Evolutionary conservation across 2,113 vertebrate species (phyloP).

Genomic region (Eurystomus gularis): DNA sequence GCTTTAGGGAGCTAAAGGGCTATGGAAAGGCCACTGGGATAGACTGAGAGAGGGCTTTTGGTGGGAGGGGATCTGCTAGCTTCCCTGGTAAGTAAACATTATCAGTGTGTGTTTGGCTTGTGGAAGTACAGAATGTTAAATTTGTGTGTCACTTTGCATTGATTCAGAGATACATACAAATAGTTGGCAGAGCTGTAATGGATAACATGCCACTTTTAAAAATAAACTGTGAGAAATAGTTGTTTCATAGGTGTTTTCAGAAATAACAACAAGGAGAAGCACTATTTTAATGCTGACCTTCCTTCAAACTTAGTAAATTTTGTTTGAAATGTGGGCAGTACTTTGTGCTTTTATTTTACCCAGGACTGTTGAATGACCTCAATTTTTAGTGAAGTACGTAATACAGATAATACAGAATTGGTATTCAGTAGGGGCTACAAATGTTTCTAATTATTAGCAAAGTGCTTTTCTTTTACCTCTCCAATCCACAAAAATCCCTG

Average conservation of each 20-base stretch:
- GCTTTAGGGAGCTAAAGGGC: not conserved
- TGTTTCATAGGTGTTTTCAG: not conserved
- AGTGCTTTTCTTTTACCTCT: not conserved
- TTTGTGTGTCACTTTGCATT: not conserved
- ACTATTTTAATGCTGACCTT: not conserved
- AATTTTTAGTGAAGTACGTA: not conserved
- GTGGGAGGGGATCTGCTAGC: not conserved
- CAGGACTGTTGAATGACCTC: not conserved
- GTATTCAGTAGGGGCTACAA: not conserved
- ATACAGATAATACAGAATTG: not conserved
- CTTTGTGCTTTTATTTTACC: not conserved
- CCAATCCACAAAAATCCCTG: not conserved
- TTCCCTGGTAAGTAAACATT: not conserved
- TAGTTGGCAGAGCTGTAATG: not conserved
- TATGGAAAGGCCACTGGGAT: not conserved
- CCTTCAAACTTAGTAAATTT: not conserved
- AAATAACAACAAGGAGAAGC: not conserved
- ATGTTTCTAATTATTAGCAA: not conserved
- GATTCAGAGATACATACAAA: not conserved
- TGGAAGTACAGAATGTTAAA: conserved; percentile 5
- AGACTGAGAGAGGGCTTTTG: not conserved
- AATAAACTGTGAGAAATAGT: not conserved
- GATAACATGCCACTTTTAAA: not conserved
- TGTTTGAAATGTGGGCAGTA: not conserved
- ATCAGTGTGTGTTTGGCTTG: not conserved